Evolutionary conservation across 2,797 vertebrate species (phyloP), one percentile per base, ranked within the genome.

Genomic region (Emys orbicularis): DNA sequence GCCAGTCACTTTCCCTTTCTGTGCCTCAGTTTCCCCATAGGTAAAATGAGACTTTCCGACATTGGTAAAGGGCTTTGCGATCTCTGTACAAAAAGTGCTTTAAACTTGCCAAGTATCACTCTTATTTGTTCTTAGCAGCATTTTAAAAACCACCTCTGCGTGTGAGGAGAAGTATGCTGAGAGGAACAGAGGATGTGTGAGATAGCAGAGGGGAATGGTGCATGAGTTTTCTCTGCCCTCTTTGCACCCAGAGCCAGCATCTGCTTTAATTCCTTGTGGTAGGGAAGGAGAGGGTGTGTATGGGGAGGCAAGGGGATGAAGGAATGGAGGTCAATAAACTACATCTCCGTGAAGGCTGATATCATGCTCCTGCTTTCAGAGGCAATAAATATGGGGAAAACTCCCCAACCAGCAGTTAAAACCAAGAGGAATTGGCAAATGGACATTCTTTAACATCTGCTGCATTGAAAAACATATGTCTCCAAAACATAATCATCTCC

Each of bases 391-490:
- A 23, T 88, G 57, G 83, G 50, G 76, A 93, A 59, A 79, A 86
- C 91, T 95, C 97, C 94, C 95, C 68, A 81, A 83, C 91, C 96
- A 90, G 90, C 54, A 95, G 68, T 97, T 96, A 96, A 84, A 97
- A 95, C 8, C 59, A 27, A 87, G 77, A 76, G 93, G 84, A 95
- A 72, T 37, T 97, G 97, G 96, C 95, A 97, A 84, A 53, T 16
- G 1, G 41, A 82, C 12, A 0, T n/a, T 81, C 83, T 80, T 53
- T 34, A 87, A 95, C 96, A 96, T 97, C 97, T 97, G 97, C 90
- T 96, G 21, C 90, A 82, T 94, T 85, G 88, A 79, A 81, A 96
- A 98, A 93, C 93, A 83, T 61, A 68, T 41, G 94, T 89, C 81
- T 86, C 94, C 79, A 81, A 19, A 96, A 87, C 72, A 85, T 9